phyloP scores from a whole-genome alignment of 2,113 vertebrate genomes.

The Acanthisitta chloris region DNA sequence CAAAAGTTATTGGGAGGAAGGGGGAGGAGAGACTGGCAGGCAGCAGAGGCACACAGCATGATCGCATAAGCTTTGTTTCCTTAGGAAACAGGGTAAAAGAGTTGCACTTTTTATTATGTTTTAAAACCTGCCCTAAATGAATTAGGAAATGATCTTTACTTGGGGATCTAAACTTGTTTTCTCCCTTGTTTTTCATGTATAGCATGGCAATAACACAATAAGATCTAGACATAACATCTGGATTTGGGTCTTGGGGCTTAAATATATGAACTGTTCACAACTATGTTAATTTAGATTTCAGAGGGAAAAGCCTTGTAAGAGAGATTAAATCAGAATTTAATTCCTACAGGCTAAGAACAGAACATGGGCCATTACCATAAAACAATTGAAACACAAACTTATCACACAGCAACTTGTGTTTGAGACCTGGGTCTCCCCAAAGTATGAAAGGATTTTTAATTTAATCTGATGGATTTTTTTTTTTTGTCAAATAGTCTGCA shows the following conservation, averaged over 20 bases:
- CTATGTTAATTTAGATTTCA: neutral
- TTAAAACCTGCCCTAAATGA: neutral
- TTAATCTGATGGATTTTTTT: neutral
- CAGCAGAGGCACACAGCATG: neutral
- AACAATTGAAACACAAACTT: neutral
- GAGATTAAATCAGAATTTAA: neutral
- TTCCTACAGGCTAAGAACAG: neutral
- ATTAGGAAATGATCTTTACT: neutral
- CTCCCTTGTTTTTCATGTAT: neutral
- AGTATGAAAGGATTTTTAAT: neutral
- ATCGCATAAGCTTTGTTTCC: constrained; percentile 24
- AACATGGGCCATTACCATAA: neutral
- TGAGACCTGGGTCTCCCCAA: neutral
- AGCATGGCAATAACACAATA: neutral
- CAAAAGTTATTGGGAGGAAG: neutral
- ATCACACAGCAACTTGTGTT: neutral
- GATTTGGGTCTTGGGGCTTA: neutral
- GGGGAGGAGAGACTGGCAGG: neutral
- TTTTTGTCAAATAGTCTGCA: neutral
- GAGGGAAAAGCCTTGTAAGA: neutral
- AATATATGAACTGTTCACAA: neutral
- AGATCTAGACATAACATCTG: neutral
- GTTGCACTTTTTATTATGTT: constrained; percentile 2
- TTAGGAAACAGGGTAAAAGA: neutral
- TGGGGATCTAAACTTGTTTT: neutral